Evolutionary conservation across 2,888 invertebrate genomes (phyloP).

Genomic region (Tetragnatha montana): DNA sequence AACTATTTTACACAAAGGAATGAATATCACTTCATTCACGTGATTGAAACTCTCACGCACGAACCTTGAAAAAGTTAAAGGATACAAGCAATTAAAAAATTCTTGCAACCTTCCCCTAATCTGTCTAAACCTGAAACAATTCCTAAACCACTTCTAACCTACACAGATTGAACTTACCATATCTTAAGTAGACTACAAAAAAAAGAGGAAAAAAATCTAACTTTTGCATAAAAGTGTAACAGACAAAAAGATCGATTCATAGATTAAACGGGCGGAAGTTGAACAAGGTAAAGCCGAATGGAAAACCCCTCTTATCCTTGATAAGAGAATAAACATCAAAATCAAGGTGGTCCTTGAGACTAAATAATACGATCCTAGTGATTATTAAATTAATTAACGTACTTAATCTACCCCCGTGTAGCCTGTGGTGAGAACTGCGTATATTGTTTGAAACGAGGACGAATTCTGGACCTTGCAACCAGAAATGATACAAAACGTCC

Average conservation of each 20-base stretch:
- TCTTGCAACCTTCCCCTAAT: not conserved
- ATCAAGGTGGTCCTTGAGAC: constrained; percentile 29
- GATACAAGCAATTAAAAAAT: not conserved
- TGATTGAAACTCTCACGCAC: not conserved
- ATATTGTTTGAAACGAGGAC: not conserved
- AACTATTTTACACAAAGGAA: not conserved
- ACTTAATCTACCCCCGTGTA: not conserved
- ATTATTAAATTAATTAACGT: constrained; percentile 21
- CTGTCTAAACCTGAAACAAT: not conserved
- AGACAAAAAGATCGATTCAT: not conserved
- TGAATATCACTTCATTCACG: not conserved
- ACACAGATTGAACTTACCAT: not conserved
- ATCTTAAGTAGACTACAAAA: not conserved
- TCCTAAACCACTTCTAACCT: not conserved
- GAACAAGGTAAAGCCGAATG: not conserved
- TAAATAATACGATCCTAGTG: not conserved
- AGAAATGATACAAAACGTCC: constrained; percentile 25
- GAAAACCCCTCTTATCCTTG: not conserved
- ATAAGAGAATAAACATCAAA: not conserved
- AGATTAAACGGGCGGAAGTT: not conserved
- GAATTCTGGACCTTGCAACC: constrained; percentile 16
- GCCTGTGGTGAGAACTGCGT: not conserved
- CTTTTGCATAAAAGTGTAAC: not conserved
- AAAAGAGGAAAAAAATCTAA: not conserved
- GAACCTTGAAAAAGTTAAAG: not conserved